Conservation (phyloP, 2,888 invertebrate species). For the Andricus curvator region DNA sequence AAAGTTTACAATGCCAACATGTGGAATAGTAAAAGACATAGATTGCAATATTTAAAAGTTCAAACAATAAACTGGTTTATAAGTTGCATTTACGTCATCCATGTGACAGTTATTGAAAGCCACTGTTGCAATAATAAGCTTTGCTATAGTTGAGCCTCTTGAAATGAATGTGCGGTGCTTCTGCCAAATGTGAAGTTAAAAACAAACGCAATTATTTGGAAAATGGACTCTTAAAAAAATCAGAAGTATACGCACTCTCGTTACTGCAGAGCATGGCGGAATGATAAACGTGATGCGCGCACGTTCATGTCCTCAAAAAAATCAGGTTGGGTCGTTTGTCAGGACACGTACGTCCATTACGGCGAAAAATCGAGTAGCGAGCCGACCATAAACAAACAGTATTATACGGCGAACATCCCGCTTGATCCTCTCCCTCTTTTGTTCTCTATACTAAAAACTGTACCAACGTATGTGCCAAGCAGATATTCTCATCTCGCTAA, state of each 20-base stretch:
- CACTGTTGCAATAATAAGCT: not conserved
- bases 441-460: constrained; percentile 53
- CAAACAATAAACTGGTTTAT: not conserved
- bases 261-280: constrained; percentile 4
- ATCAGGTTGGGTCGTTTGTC: constrained; percentile 68
- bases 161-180: not conserved
- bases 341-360: constrained; percentile 72
- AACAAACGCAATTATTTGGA: constrained; percentile 24
- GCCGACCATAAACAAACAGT: constrained; percentile 75
- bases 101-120: not conserved
- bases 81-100: not conserved
- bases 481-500: constrained; percentile 57
- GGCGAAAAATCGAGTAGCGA: constrained; percentile 74
- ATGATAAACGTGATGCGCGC: constrained; percentile 42
- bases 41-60: not conserved
- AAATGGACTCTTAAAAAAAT: constrained; percentile 31
- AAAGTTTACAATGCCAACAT: not conserved
- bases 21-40: not conserved
- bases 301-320: constrained; percentile 54
- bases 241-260: constrained; percentile 20
- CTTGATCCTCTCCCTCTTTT: constrained; percentile 62
- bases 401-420: constrained; percentile 68
- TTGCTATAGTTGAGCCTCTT: not conserved
- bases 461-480: constrained; percentile 56
- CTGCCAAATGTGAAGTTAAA: constrained; percentile 16